Conservation (phyloP, 2,888 invertebrate species). For the Saturnia pavonia region DNA sequence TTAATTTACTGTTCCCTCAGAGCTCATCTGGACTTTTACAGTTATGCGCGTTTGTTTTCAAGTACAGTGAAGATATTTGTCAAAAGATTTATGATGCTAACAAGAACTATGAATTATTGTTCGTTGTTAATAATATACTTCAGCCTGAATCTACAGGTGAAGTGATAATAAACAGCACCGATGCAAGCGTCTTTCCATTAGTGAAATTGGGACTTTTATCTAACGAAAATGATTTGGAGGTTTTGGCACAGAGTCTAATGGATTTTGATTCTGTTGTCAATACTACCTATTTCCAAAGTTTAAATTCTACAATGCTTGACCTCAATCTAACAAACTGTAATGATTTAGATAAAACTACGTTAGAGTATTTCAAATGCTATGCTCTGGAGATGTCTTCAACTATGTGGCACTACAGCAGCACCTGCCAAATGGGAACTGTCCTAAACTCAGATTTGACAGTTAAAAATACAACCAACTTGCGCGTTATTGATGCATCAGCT, state of each 20-base stretch:
- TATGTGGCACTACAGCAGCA: constrained; percentile 85
- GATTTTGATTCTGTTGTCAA: constrained; percentile 32
- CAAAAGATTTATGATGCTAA: constrained; percentile 35
- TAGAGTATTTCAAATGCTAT: constrained; percentile 38
- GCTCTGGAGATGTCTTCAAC: constrained; percentile 71
- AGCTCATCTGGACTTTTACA: constrained; percentile 22
- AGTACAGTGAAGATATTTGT: constrained; percentile 55
- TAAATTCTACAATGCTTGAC: neutral
- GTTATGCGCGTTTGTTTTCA: constrained; percentile 65
- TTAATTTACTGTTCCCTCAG: constrained; percentile 28
- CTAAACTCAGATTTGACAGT: constrained; percentile 81
- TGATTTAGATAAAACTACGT: neutral
- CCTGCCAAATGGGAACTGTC: constrained; percentile 89
- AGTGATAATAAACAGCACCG: constrained; percentile 21
- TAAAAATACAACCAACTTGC: constrained; percentile 31
- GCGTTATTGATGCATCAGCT: constrained; percentile 44
- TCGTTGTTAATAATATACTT: constrained; percentile 20
- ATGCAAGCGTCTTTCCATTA: constrained; percentile 37
- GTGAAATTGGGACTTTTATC: constrained; percentile 24
- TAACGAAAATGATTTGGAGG: constrained; percentile 29
- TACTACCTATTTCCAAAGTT: constrained; percentile 33
- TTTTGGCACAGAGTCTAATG: constrained; percentile 27
- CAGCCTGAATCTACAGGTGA: constrained; percentile 23
- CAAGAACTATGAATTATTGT: constrained; percentile 12
- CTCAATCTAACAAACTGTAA: constrained; percentile 1